Evolutionary conservation across 2,113 vertebrate genomes (phyloP), one percentile per base, ranked within the genome.

Genomic region (Hippocampus mohnikei): DNA sequence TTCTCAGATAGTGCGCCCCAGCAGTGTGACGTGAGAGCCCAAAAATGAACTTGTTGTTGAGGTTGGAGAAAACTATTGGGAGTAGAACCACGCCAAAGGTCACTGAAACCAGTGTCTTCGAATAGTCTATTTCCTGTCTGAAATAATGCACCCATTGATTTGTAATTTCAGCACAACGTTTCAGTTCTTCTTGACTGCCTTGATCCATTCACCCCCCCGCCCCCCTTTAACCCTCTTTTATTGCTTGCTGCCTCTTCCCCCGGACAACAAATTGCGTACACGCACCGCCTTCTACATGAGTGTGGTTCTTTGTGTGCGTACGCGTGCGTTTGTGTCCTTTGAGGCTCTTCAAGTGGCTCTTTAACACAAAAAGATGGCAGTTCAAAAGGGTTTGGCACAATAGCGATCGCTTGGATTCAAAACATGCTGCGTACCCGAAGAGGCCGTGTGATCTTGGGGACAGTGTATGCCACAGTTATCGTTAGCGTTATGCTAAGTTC

Each of bases 311-410:
- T 61, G 41, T 74, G 41, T 65, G 46, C 56, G 53, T 76, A 69
- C 52, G 60, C 66, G 18, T 48, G 27, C 5, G 1, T 18, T 66
- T 50, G 67, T 69, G 64, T 67, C 85, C 79, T 90, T 88, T 90
- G 80, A 87, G 82, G 74, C 77, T 84, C 59, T 79, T 88, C 58
- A 79, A 89, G 89, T 84, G 85, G 73, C 84, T 85, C 77, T 87
- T 46, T 25, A 70, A 72, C 80, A 85, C 80, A 85, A 85, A 87
- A 85, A 75, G 67, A 73, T 64, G 21, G 21, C 8, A 72, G 82
- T 90, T 92, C 90, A 91, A 90, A 92, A 79, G 84, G 78, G 66
- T 64, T 18, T 11, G 59, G 73, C 82, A 89, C 87, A 90, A 87
- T 79, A 25, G 76, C 55, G 7, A 27, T 3, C 15, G 73, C 55